Percentiles rank a stretch among this genome's conserved stretches.
Conservation (phyloP, 2,113 vertebrate genomes). For the Neopipo cinnamomea region DNA sequence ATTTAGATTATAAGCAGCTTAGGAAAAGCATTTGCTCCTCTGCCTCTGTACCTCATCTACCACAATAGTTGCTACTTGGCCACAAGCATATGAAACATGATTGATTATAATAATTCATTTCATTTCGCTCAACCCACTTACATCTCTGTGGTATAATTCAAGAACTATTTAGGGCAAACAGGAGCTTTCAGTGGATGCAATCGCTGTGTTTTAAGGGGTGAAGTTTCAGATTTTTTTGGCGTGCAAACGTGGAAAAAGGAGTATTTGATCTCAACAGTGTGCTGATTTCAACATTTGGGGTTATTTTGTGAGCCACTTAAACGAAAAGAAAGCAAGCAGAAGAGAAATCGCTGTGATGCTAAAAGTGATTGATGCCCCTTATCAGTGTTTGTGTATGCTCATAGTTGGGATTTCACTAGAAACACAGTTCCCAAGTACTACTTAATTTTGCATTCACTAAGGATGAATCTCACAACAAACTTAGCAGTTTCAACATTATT, state of each 20-base stretch:
- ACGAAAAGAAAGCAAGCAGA: not conserved
- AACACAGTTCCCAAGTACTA: not conserved
- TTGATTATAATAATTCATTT: conserved; percentile 27
- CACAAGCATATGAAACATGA: not conserved
- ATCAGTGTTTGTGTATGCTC: not conserved
- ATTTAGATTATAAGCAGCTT: conserved; percentile 6
- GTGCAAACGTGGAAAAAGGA: not conserved
- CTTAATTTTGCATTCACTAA: not conserved
- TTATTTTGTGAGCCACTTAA: not conserved
- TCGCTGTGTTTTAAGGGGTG: not conserved
- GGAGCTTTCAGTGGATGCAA: not conserved
- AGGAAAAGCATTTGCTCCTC: not conserved
- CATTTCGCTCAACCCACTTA: not conserved
- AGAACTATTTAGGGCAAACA: not conserved
- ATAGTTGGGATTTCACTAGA: not conserved
- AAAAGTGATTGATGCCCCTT: not conserved
- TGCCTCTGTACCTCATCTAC: not conserved
- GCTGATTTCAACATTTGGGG: not conserved
- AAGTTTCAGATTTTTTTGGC: not conserved
- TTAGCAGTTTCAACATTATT: not conserved
- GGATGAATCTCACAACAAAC: not conserved
- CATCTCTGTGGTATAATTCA: not conserved
- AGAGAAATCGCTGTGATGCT: not conserved
- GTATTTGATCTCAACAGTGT: not conserved
- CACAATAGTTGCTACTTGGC: not conserved